Conservation (phyloP, 2,888 invertebrate genomes). For the Agriotes lineatus region DNA sequence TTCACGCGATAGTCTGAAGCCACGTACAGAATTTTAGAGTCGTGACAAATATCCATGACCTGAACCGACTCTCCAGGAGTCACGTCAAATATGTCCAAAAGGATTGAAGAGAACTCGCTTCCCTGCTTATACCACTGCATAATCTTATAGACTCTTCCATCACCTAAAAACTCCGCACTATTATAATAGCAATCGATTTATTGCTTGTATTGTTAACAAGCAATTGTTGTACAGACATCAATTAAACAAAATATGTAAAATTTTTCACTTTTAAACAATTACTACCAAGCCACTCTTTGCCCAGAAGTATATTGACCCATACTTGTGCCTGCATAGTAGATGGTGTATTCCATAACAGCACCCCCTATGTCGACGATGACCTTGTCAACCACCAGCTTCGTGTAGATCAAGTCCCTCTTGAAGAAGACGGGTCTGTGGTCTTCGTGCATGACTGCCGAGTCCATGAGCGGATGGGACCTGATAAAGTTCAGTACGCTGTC, state of each 20-base stretch:
- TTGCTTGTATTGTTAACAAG: not conserved
- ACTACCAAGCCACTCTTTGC: too few relatives aligned
- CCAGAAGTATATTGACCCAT: conserved; percentile 60
- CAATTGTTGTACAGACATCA: too few relatives aligned
- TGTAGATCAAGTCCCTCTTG: conserved; percentile 92
- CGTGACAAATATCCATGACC: conserved; percentile 91
- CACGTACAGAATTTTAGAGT: conserved; percentile 90
- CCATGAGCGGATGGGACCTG: conserved; percentile 97
- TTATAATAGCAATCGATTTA: too few relatives aligned
- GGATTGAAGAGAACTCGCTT: conserved; percentile 84
- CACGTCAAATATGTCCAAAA: conserved; percentile 92
- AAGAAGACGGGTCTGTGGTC: conserved; percentile 94
- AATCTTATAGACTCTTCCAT: conserved; percentile 93
- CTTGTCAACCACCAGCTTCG: conserved; percentile 90
- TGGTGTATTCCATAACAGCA: conserved; percentile 82
- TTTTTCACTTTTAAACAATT: too few relatives aligned
- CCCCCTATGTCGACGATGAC: conserved; percentile 83
- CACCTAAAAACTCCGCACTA: conserved; percentile 75
- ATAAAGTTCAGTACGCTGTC: conserved; percentile 96
- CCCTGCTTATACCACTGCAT: conserved; percentile 84
- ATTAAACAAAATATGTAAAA: not conserved
- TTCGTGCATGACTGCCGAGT: conserved; percentile 94
- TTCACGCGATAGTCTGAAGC: conserved; percentile 89
- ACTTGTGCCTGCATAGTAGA: conserved; percentile 94
- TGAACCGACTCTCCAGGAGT: conserved; percentile 92